Base-by-base conservation (phyloP, 2,113 vertebrate genomes). In the Malaclemys terrapin region DNA sequence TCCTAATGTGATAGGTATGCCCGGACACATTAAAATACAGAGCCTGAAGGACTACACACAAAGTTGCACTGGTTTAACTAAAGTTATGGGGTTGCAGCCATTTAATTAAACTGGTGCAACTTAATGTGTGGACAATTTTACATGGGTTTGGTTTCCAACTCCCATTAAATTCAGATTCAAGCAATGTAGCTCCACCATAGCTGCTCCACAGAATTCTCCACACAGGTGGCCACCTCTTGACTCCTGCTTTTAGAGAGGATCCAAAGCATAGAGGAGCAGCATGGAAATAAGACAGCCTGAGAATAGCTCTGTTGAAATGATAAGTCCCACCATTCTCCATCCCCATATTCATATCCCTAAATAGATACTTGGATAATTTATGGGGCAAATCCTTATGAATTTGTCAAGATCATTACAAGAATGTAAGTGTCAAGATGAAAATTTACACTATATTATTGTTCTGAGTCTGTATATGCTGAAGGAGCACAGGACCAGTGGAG, bases 391-490 rank as follows among this genome's bases (percentile, higher is more conserved):
- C 47, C 45, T 57, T 45, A 91, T 47, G 5, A 87, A 57, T 54
- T 89, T 80, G 3, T 35, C 19, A 62, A 27, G 81, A 91, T 83
- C 11, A 31, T 25, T 54, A 24, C 3, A 80, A 57, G 1, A 59
- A 13, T 50, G 82, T 57, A 84, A 84, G 4, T 31, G 14, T 81
- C 27, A 91, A 89, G 24, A 83, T 0, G n/a, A n/a, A 89, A 19
- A 59, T 93, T 82, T 82, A 38, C 10, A n/a, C 10, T 29, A 10
- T 79, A 49, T 20, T 49, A 59, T 54, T 87, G 19, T 12, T 86
- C 0, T 49, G 10, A 42, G 42, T 35, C 81, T 56, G 45, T 53
- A 7, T 35, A 1, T 2, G 0, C 82, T 7, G 14, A 54, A 19
- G 50, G 88, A 82, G 2, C 2, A 54, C 19, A 69, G 27, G 22